Percentiles rank a stretch among this genome's conserved stretches.
These are phyloP conservation scores for Phymanthus crucifer DNA, from an alignment of 92 coral and sea anemone genomes.

Conservation along the genomic window DNA sequence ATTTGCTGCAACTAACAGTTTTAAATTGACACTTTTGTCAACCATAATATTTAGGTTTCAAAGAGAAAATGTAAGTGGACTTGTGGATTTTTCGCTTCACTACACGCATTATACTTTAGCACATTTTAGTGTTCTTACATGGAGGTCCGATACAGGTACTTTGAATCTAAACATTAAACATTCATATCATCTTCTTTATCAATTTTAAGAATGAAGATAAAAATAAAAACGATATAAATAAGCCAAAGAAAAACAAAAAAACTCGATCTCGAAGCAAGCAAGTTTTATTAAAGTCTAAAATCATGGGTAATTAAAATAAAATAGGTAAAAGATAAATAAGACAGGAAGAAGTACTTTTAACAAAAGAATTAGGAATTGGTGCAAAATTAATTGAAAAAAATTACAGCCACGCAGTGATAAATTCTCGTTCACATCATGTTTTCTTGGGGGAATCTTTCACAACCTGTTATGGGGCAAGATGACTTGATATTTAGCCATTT, in stretches of 20 bases:
- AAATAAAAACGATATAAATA: not conserved
- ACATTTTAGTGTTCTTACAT: not conserved
- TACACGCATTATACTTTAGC: not conserved
- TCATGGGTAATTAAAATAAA: no score
- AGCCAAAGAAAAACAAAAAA: not conserved
- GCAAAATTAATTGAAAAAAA: no score
- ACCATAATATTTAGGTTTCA: not conserved
- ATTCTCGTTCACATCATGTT: no score
- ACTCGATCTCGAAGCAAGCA: no score
- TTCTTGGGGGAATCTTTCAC: no score
- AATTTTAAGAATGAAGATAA: not conserved
- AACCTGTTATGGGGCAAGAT: no score
- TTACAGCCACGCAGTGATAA: no score
- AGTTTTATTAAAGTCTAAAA: no score
- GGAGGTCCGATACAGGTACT: not conserved
- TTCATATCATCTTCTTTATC: not conserved
- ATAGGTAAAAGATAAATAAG: no score
- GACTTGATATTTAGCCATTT: no score
- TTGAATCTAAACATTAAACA: not conserved
- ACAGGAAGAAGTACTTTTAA: no score
- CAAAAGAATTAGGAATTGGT: no score
- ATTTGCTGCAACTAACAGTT: not conserved
- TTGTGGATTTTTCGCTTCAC: conserved; percentile 31
- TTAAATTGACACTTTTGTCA: not conserved
- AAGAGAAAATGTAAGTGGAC: not conserved